These are phyloP conservation scores for Frankliniella fusca DNA, from an alignment of 2,888 invertebrate species.

Conservation along the genomic window DNA sequence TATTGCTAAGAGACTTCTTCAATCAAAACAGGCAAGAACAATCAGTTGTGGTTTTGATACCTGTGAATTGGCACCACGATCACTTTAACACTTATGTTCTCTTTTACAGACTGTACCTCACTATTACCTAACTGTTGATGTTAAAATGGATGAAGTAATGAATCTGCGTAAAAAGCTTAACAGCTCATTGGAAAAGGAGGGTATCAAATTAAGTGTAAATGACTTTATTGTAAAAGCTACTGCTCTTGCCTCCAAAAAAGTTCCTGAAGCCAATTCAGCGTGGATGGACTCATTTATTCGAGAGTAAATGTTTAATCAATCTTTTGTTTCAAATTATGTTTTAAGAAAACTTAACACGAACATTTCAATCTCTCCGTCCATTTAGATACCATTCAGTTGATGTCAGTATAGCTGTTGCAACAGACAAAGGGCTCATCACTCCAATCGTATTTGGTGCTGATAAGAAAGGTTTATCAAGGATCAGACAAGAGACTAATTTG, in stretches of 20 bases:
- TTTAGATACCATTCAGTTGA: slow-evolving; percentile 85
- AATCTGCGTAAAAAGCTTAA: slow-evolving; percentile 74
- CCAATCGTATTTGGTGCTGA: slow-evolving; percentile 93
- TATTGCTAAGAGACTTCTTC: slow-evolving; percentile 81
- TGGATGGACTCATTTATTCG: slow-evolving; percentile 93
- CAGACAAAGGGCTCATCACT: slow-evolving; percentile 90
- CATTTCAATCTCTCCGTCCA: slow-evolving; percentile 33
- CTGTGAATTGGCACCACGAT: no score
- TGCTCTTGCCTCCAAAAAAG: slow-evolving; percentile 80
- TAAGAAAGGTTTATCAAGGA: slow-evolving; percentile 79
- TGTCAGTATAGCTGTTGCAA: slow-evolving; percentile 94
- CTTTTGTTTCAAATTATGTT: neutral
- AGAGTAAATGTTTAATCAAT: slow-evolving; percentile 61
- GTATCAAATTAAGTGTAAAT: slow-evolving; percentile 86
- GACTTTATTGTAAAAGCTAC: slow-evolving; percentile 95
- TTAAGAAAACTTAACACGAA: neutral
- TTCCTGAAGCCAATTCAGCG: slow-evolving; percentile 90
- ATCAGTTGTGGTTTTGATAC: slow-evolving; percentile 21
- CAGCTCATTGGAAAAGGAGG: slow-evolving; percentile 70
- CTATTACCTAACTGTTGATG: slow-evolving; percentile 86
- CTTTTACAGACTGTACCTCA: slow-evolving; percentile 79
- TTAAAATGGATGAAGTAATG: slow-evolving; percentile 72
- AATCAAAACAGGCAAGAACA: slow-evolving; percentile 64
- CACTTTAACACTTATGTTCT: slow-evolving; percentile 29
- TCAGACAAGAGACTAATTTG: slow-evolving; percentile 71